Evolutionary conservation across 23 tunicate genomes (phyloP).

Genomic region (Ciona savignyi): DNA sequence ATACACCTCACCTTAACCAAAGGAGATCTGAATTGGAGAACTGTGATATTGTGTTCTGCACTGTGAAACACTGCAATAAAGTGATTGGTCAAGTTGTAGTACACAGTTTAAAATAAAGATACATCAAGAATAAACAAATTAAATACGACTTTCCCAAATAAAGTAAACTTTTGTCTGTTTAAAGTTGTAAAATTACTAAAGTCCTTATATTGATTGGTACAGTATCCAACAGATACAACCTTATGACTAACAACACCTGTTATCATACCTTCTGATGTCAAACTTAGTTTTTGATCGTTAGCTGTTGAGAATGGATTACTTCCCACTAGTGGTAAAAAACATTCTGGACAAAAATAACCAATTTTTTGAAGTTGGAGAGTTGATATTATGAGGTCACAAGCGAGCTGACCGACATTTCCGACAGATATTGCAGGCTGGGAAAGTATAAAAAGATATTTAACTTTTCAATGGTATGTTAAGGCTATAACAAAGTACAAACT

Average conservation of each 20-base stretch:
- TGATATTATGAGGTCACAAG: slow-evolving; percentile 65
- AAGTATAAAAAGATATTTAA: too few relatives aligned
- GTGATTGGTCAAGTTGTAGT: too few relatives aligned
- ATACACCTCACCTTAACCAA: slow-evolving; percentile 56
- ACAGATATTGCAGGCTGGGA: slow-evolving; percentile 76
- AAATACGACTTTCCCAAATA: too few relatives aligned
- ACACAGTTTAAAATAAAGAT: too few relatives aligned
- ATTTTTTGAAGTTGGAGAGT: slow-evolving; percentile 35
- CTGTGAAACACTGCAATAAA: slow-evolving; percentile 17
- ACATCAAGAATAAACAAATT: too few relatives aligned
- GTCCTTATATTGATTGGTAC: not conserved
- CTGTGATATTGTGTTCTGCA: slow-evolving; percentile 5
- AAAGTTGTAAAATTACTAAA: too few relatives aligned
- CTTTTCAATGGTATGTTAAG: too few relatives aligned
- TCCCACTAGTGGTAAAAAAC: slow-evolving; percentile 67
- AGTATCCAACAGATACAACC: too few relatives aligned
- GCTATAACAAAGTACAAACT: too few relatives aligned
- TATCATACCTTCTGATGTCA: slow-evolving; percentile 50
- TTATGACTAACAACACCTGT: too few relatives aligned
- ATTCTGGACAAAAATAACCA: slow-evolving; percentile 52
- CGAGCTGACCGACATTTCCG: slow-evolving; percentile 87
- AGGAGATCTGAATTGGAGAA: slow-evolving; percentile 64
- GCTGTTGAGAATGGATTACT: slow-evolving; percentile 41
- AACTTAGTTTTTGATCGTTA: not conserved
- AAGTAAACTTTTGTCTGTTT: too few relatives aligned